Base-by-base conservation (phyloP, 1,140 invertebrate genomes). In the Capitella teleta region DNA sequence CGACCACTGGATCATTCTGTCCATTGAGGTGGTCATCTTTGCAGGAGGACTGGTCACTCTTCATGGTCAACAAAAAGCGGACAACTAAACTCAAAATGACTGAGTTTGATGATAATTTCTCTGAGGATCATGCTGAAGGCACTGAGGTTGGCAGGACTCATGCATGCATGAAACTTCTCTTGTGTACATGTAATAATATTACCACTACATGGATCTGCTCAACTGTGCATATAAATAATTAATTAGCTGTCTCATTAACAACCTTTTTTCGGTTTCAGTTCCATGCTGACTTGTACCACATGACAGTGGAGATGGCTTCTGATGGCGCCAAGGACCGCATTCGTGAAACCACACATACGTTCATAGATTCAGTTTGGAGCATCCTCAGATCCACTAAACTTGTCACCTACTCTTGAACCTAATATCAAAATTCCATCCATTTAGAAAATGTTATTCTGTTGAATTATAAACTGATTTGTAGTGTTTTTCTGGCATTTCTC, bases 251-350 rank as follows among this genome's bases (percentile, higher is more conserved):
- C 8, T 21, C 16, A 8, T 45, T 8, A 23, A 41, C 34, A 46
- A 46, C 5, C 37, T 45, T 10, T n/a, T 47, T 32, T 30, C 28
- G n/a, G 10, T 64, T 63, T 49, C 62, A 74, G 70, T 73, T 67
- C 57, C 60, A 64, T 25, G 72, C 69, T 4, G 70, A 73, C 52
- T 51, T 73, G 38, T 65, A 72, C 47, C 69, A 73, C 49, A 43
- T 72, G 34, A 44, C 60, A 4, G 51, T 50, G 43, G 43, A 53
- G 0, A 57, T 57, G 14, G 54, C 50, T 6, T 60, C 62, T 3
- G 56, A 60, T 19, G 54, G 64, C 34, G 69, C 59, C 23, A 52
- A 58, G 49, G 52, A 63, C 10, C 53, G 61, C 21, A 58, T 73
- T 14, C 43, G 53, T 1, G 53, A 65, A 21, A 59, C 67, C 12